Conservation (phyloP, 2,797 vertebrate species). For the Zonotrichia albicollis region DNA sequence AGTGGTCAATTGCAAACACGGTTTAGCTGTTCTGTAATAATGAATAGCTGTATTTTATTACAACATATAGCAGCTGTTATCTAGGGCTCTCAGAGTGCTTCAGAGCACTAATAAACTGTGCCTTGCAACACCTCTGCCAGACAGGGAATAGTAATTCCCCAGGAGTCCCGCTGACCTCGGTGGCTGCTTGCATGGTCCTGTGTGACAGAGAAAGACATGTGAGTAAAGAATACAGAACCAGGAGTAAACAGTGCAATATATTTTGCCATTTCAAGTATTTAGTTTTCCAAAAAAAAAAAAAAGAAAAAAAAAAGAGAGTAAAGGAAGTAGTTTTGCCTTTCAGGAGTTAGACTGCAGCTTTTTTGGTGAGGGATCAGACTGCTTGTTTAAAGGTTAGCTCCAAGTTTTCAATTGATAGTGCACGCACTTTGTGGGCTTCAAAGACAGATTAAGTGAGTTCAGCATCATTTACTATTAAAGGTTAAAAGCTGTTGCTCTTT, state of each 20-base stretch:
- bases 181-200: not conserved
- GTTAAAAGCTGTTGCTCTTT: conserved; percentile 62
- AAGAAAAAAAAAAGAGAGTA: not conserved
- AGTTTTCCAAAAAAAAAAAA: not conserved
- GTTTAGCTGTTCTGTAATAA: conserved; percentile 21
- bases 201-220: not conserved
- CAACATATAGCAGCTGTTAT: conserved; percentile 39
- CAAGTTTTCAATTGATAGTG: conserved; percentile 20
- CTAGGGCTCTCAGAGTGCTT: not conserved
- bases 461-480: conserved; percentile 63
- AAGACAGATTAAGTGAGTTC: conserved; percentile 40
- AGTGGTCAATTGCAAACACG: conserved; percentile 5
- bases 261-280: not conserved
- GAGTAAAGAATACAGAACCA: not conserved
- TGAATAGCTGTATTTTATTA: conserved; percentile 25
- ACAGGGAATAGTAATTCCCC: conserved; percentile 1
- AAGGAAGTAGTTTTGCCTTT: not conserved
- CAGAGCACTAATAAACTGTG: conserved; percentile 5
- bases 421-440: conserved; percentile 2
- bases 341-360: not conserved
- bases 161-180: not conserved
- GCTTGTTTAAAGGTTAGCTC: not conserved
- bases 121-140: not conserved
- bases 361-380: not conserved
- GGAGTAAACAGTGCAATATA: not conserved